A percentile compares a stretch with the other conserved stretches of the same genome.
Conservation (phyloP, 2,113 vertebrate genomes). For the Hypanus sabinus region DNA sequence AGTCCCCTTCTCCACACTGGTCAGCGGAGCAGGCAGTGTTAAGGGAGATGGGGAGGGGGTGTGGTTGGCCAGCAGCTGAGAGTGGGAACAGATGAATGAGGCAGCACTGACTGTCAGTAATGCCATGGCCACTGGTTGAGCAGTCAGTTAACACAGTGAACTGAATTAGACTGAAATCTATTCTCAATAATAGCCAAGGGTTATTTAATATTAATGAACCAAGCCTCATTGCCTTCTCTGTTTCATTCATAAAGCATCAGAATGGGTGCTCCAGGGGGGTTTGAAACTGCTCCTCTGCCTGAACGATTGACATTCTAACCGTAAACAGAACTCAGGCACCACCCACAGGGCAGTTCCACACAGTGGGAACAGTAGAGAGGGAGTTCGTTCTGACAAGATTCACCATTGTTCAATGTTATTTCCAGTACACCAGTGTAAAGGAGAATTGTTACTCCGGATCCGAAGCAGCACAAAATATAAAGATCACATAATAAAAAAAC, state of each 20-base stretch:
- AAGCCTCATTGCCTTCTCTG: neutral
- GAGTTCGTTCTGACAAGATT: too few relatives aligned
- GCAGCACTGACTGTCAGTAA: neutral
- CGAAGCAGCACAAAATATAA: too few relatives aligned
- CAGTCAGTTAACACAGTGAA: neutral
- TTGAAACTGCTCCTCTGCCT: neutral
- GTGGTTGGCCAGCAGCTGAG: neutral
- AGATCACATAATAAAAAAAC: too few relatives aligned
- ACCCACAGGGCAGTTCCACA: too few relatives aligned
- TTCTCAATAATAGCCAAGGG: neutral
- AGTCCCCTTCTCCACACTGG: neutral
- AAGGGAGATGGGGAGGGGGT: neutral
- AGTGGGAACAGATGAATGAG: neutral
- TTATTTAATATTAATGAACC: neutral
- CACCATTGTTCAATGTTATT: too few relatives aligned
- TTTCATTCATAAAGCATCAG: neutral
- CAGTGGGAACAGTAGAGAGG: too few relatives aligned
- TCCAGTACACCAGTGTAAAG: too few relatives aligned
- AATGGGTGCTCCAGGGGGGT: neutral
- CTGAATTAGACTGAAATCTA: neutral
- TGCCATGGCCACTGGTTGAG: neutral
- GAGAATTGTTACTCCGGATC: too few relatives aligned
- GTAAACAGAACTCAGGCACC: neutral
- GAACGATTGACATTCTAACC: neutral
- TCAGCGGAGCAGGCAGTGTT: neutral